Conservation (phyloP, 2,113 vertebrate genomes). For the Coregonus clupeaformis region DNA sequence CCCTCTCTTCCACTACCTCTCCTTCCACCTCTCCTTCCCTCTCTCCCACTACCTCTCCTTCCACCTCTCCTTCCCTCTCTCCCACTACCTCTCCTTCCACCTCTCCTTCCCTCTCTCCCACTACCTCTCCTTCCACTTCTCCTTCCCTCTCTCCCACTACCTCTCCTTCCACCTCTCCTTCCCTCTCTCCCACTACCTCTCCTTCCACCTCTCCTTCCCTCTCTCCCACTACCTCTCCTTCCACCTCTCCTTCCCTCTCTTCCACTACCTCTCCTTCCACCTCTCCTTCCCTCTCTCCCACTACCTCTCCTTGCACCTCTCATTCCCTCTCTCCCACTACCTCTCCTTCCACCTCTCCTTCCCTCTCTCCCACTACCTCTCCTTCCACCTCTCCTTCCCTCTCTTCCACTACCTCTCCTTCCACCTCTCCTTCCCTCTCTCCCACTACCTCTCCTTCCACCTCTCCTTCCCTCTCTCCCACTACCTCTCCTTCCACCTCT, state of each 20-base stretch:
- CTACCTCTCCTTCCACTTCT: neutral
- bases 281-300: too few species aligned
- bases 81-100: neutral
- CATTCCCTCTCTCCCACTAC: too few species aligned
- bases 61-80: too few species aligned
- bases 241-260: neutral
- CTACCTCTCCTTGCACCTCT: neutral
- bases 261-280: too few species aligned
- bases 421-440: neutral
- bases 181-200: neutral
- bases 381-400: neutral
- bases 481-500: too few species aligned
- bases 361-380: too few species aligned
- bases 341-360: neutral
- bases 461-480: too few species aligned
- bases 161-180: neutral
- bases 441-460: too few species aligned
- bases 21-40: too few species aligned
- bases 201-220: neutral
- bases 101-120: neutral
- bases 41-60: neutral
- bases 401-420: neutral
- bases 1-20: neutral
- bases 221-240: too few species aligned
- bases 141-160: too few species aligned